phyloP scores from a whole-genome alignment of 1,140 invertebrate genomes.

The Bemisia tabaci region DNA sequence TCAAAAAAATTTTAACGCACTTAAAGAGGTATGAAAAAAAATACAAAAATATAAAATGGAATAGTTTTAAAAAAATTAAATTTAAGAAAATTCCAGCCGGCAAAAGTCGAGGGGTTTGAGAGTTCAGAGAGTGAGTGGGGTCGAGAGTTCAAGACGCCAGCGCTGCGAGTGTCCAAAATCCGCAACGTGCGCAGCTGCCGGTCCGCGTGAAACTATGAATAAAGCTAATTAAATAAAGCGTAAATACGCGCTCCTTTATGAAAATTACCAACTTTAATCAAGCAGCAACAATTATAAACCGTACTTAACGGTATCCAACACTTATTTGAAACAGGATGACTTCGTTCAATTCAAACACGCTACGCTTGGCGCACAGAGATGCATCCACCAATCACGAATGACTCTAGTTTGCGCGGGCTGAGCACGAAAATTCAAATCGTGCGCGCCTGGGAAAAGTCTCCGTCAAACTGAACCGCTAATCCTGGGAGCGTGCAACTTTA shows the following conservation, averaged over 20 bases:
- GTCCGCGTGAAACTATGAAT: not conserved
- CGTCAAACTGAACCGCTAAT: too few relatives aligned
- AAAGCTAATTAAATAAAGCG: too few relatives aligned
- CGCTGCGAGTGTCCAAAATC: not conserved
- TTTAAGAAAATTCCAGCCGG: constrained; percentile 9
- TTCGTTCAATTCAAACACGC: not conserved
- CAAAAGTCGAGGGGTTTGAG: constrained; percentile 39
- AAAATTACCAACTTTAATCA: too few relatives aligned
- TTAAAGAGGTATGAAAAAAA: not conserved
- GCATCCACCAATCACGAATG: not conserved
- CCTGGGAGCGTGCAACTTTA: too few relatives aligned
- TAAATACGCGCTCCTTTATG: too few relatives aligned
- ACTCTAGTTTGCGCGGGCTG: not conserved
- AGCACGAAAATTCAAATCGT: not conserved
- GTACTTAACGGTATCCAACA: too few relatives aligned
- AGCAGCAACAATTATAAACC: too few relatives aligned
- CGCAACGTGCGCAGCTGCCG: not conserved
- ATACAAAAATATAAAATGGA: not conserved
- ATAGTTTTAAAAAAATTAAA: not conserved
- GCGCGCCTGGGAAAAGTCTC: not conserved
- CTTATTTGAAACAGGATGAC: too few relatives aligned
- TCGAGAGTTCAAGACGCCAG: not conserved
- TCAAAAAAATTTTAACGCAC: not conserved
- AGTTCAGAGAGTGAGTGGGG: constrained; percentile 24
- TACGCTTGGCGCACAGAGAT: not conserved